Conservation (phyloP, 2,797 vertebrate genomes). For the Lindbergichthys nudifrons region DNA sequence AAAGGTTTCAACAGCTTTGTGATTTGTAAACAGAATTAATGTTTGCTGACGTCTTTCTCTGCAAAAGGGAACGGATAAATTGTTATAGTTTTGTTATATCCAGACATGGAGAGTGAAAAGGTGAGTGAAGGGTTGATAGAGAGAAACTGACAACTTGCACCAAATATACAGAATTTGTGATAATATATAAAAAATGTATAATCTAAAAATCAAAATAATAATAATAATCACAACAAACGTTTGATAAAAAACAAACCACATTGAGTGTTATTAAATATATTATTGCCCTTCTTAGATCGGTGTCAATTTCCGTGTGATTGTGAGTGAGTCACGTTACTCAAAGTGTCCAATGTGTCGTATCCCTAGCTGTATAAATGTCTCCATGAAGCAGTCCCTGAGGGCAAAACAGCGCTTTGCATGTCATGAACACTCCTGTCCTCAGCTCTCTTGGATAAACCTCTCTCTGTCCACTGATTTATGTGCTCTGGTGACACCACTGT, state of each 20-base stretch:
- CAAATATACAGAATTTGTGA: not conserved
- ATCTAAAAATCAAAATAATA: no score
- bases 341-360: conserved; percentile 17
- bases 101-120: not conserved
- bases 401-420: conserved; percentile 27
- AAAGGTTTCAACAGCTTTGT: not conserved
- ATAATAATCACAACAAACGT: no score
- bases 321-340: conserved; percentile 10
- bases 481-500: not conserved
- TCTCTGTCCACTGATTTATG: not conserved
- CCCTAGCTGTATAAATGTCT: conserved; percentile 4
- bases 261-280: not conserved
- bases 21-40: not conserved
- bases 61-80: not conserved
- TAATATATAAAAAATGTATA: not conserved
- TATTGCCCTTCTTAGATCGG: conserved; percentile 19
- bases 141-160: no score
- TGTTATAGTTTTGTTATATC: not conserved
- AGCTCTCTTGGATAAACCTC: conserved; percentile 2
- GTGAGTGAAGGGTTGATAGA: not conserved
- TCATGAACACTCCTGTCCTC: conserved; percentile 11
- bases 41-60: not conserved
- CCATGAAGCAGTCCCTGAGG: not conserved
- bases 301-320: conserved; percentile 11
- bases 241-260: no score